These are phyloP conservation scores for Bombus terrestris DNA, from an alignment of 1,140 invertebrate species.

Conservation along the genomic window DNA sequence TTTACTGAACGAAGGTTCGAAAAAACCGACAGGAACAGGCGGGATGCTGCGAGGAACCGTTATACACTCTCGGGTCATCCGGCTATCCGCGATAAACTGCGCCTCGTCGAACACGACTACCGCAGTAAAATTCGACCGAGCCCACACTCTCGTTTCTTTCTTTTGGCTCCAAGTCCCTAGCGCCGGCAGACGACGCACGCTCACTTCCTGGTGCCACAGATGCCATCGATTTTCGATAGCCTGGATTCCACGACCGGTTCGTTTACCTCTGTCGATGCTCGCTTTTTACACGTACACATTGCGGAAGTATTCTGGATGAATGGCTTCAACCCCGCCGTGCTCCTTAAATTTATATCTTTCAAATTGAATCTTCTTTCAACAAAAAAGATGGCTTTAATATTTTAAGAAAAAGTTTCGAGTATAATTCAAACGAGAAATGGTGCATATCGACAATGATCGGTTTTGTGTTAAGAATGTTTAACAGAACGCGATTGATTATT, in stretches of 20 bases:
- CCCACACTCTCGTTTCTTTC: background rate
- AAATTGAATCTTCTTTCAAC: no score
- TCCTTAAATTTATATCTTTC: background rate
- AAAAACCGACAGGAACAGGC: slow-evolving; percentile 59
- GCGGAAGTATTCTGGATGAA: background rate
- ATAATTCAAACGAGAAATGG: background rate
- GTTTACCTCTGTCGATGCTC: background rate
- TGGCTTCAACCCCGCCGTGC: background rate
- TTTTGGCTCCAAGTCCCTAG: background rate
- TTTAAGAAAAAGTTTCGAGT: no score
- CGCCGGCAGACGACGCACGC: background rate
- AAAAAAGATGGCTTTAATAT: no score
- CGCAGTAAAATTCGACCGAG: slow-evolving; percentile 54
- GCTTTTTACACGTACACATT: background rate
- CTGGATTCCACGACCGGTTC: slow-evolving; percentile 5
- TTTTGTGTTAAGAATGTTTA: no score
- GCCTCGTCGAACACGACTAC: slow-evolving; percentile 43
- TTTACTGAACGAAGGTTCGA: slow-evolving; percentile 35
- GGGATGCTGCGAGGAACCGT: slow-evolving; percentile 60
- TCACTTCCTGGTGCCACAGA: slow-evolving; percentile 22
- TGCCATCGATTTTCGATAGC: slow-evolving; percentile 31
- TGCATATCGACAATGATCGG: no score
- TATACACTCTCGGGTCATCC: slow-evolving; percentile 57
- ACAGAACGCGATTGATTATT: no score
- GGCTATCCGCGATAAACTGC: slow-evolving; percentile 39